These are phyloP conservation scores for Squalus acanthias DNA, from an alignment of 2,797 vertebrate species.

Conservation along the genomic window DNA sequence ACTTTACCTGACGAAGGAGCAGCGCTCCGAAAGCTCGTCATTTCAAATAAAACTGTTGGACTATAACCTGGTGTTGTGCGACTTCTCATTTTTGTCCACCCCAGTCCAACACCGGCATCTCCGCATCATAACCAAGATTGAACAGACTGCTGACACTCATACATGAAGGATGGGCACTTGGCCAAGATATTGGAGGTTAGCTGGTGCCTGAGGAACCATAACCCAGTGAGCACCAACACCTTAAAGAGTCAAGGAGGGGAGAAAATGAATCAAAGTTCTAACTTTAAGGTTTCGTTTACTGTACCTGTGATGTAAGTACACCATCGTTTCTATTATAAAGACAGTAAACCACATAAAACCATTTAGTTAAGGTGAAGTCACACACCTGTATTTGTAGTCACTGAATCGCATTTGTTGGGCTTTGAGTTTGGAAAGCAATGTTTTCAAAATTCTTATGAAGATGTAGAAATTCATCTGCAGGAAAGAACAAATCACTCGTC, in stretches of 20 bases:
- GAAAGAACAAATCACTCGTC: constrained; percentile 40
- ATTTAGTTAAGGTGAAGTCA: neutral
- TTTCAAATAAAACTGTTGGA: neutral
- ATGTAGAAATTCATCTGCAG: constrained; percentile 86
- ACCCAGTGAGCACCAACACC: neutral
- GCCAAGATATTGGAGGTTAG: neutral
- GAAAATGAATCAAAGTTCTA: neutral
- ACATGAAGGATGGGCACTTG: neutral
- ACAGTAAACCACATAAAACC: neutral
- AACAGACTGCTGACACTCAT: neutral
- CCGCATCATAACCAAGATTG: neutral
- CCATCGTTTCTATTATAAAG: neutral
- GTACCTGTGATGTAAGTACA: neutral
- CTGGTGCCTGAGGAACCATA: neutral
- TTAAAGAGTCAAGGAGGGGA: neutral
- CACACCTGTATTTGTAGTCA: constrained; percentile 91
- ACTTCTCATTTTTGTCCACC: too few relatives aligned
- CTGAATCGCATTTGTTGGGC: constrained; percentile 84
- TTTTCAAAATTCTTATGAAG: constrained; percentile 85
- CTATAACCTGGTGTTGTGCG: too few relatives aligned
- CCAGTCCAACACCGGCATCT: too few relatives aligned
- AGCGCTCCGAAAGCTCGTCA: too few relatives aligned
- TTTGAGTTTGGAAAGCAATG: constrained; percentile 87
- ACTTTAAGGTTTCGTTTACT: too few relatives aligned
- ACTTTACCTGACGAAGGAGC: too few relatives aligned